These are phyloP conservation scores for Tachypleus tridentatus DNA, from an alignment of 1,140 invertebrate genomes.

Conservation along the genomic window DNA sequence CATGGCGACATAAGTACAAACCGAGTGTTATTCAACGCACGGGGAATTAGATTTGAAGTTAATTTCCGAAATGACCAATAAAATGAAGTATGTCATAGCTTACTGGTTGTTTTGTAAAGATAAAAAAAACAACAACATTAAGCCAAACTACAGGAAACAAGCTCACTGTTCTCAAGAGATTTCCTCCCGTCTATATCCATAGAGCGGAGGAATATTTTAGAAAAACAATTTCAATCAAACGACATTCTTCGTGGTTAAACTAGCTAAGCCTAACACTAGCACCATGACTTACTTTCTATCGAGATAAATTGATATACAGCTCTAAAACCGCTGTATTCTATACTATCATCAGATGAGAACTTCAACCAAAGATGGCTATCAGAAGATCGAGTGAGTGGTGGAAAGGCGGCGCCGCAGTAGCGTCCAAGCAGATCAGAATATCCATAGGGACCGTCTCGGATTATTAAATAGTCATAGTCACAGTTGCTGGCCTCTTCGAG, in stretches of 20 bases:
- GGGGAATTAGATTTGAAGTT: too few relatives aligned
- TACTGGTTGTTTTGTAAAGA: too few relatives aligned
- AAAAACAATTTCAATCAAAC: not conserved
- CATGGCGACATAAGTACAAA: too few relatives aligned
- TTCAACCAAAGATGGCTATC: constrained; percentile 66
- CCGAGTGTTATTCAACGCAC: too few relatives aligned
- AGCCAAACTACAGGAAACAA: too few relatives aligned
- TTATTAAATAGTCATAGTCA: constrained; percentile 66
- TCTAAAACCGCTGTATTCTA: constrained; percentile 67
- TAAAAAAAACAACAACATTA: too few relatives aligned
- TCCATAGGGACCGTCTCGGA: constrained; percentile 66
- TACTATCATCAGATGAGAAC: constrained; percentile 71
- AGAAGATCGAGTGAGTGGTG: constrained; percentile 58
- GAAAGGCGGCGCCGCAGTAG: constrained; percentile 63
- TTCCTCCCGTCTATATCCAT: not conserved
- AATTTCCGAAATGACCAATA: too few relatives aligned
- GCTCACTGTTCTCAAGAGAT: too few relatives aligned
- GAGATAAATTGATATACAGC: constrained; percentile 56
- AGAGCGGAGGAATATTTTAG: not conserved
- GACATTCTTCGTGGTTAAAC: not conserved
- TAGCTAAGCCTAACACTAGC: not conserved
- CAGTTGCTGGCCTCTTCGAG: constrained; percentile 61
- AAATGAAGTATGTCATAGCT: too few relatives aligned
- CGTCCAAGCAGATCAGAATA: constrained; percentile 53
- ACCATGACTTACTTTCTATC: constrained; percentile 27